Percentiles rank a stretch among this genome's conserved stretches.
Conservation (phyloP, 2,113 vertebrate species). For the Girardinichthys multiradiatus region DNA sequence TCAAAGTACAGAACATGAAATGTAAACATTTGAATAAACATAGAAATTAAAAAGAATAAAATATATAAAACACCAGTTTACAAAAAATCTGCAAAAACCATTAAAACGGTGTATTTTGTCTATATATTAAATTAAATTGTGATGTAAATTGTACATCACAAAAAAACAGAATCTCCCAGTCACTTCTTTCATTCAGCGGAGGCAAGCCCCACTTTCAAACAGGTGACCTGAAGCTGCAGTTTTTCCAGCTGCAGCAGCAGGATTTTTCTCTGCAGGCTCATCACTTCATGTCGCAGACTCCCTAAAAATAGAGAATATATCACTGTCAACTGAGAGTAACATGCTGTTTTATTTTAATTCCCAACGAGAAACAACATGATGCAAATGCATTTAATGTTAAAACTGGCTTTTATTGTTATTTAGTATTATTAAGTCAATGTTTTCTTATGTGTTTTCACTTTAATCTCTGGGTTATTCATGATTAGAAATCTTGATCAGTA, state of each 20-base stretch:
- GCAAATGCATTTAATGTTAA: too few species aligned
- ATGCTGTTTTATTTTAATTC: too few species aligned
- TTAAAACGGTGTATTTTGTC: neutral
- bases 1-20: neutral
- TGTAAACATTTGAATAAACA: too few species aligned
- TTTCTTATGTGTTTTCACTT: too few species aligned
- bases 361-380: too few species aligned
- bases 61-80: neutral
- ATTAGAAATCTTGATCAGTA: too few species aligned
- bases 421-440: too few species aligned
- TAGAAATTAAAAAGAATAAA: neutral
- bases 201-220: slow-evolving; percentile 33
- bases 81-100: neutral
- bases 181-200: neutral
- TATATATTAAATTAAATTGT: neutral
- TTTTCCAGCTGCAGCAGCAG: slow-evolving; percentile 56
- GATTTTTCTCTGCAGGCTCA: slow-evolving; percentile 57
- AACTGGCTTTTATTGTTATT: too few species aligned
- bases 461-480: too few species aligned
- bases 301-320: slow-evolving; percentile 16
- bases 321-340: neutral
- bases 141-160: too few species aligned
- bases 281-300: slow-evolving; percentile 34
- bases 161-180: neutral
- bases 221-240: slow-evolving; percentile 53